Conservation (phyloP, 2,888 invertebrate genomes). For the Rhopalosiphum nymphaeae region DNA sequence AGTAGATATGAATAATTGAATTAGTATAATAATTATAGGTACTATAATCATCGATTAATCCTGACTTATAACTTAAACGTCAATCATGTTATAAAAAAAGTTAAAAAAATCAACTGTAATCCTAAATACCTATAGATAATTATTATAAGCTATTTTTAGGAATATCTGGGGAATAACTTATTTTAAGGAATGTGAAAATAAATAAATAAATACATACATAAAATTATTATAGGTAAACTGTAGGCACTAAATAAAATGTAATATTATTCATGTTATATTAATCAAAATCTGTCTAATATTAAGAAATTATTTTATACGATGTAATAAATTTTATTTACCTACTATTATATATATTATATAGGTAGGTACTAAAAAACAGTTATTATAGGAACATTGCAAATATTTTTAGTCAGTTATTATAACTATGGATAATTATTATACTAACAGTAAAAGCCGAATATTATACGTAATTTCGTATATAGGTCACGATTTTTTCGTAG, state of each 20-base stretch:
- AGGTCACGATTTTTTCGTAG: not conserved
- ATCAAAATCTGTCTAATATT: not conserved
- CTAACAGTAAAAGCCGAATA: not conserved
- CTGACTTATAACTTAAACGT: not conserved
- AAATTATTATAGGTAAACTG: not conserved
- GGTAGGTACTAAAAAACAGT: not conserved
- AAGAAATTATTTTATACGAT: not conserved
- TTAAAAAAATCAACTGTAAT: not conserved
- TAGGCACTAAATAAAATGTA: not conserved
- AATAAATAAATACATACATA: not conserved
- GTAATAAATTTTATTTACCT: not conserved
- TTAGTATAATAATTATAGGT: not conserved
- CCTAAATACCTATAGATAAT: not conserved
- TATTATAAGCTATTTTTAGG: not conserved
- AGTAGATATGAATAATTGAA: not conserved
- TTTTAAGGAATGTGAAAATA: not conserved
- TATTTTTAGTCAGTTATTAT: not conserved
- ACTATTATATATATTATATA: not conserved
- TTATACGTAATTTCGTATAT: not conserved
- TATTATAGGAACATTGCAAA: not conserved
- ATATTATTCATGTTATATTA: not conserved
- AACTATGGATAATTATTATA: not conserved
- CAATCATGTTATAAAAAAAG: not conserved
- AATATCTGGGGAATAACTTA: not conserved
- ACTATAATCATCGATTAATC: not conserved